Evolutionary conservation across 2,888 invertebrate species (phyloP), one percentile per base, ranked within the genome.

Genomic region (Crepidodera aurea): DNA sequence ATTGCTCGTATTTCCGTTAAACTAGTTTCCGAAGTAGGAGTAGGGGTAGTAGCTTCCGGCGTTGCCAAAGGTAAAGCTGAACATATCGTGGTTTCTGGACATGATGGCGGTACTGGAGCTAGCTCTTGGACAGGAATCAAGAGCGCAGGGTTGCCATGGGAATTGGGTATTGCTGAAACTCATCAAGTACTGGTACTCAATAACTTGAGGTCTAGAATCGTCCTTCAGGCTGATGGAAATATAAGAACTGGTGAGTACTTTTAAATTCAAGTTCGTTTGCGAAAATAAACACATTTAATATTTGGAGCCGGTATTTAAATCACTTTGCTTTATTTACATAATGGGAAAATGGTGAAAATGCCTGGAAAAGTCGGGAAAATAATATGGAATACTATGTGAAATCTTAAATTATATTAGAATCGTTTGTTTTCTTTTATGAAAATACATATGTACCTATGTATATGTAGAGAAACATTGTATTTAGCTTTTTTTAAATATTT

Each of bases 51-150:
- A 0, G 99, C 99, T n/a, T 90, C 98, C 5, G 99, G 99, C 19
- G 98, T 98, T 1, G 76, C 76, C 7, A 76, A 76, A 68, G 76
- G 76, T 39, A 98, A 98, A 83, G 97, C 97, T 0, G 98, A 98
- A 77, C 98, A 98, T 81, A 95, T 99, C 72, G 96, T 96, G 0
- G 97, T 99, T 70, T 98, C 98, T 0, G 99, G 99, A 0, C 98
- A 99, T 82, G 99, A 99, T 83, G 99, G 99, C 64, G 98, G 99
- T 55, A 99, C 99, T 12, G 99, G 99, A 27, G 99, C 98, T 44
- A 95, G 95, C 77, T 96, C 96, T 60, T 98, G 98, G 98, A 99
- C 98, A 0, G 98, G 98, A 71, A 98, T 99, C 78, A 99, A 99
- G 84, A 88, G 91, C 69, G 98, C 99, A 39, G 99, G 99, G 46